Conservation (phyloP, 2,888 invertebrate genomes). For the Ctenicera cuprea region DNA sequence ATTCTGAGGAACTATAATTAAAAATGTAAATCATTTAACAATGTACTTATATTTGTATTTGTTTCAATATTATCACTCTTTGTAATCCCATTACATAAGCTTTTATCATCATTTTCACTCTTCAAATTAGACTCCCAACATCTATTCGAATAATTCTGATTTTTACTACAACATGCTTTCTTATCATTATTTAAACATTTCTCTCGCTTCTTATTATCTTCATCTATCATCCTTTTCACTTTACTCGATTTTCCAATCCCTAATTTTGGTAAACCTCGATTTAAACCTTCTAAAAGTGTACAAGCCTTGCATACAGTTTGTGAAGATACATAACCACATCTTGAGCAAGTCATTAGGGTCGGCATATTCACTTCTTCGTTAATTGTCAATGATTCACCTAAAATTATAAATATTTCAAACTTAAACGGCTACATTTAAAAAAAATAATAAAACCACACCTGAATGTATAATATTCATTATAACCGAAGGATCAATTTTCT, state of each 20-base stretch:
- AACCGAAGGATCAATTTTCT: constrained; percentile 92
- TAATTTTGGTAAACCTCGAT: constrained; percentile 92
- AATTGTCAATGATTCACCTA: constrained; percentile 89
- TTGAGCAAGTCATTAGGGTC: constrained; percentile 84
- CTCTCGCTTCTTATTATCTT: constrained; percentile 59
- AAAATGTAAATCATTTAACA: neutral
- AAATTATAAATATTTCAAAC: constrained; percentile 58
- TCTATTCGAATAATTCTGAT: neutral
- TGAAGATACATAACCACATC: constrained; percentile 94
- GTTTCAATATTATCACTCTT: neutral
- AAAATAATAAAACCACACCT: constrained; percentile 73
- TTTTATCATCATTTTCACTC: neutral
- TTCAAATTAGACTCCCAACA: neutral
- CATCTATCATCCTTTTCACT: constrained; percentile 80
- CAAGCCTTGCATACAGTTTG: constrained; percentile 98
- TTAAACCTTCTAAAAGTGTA: constrained; percentile 94
- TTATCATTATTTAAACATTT: neutral
- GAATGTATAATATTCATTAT: constrained; percentile 97
- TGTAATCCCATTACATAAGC: neutral
- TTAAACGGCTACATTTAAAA: neutral
- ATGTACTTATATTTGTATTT: neutral
- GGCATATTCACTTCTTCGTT: constrained; percentile 90
- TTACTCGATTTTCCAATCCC: constrained; percentile 94
- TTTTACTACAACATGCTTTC: constrained; percentile 10
- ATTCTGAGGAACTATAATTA: neutral